Base-by-base conservation (phyloP, 1,140 invertebrate species). In the Ditylenchus dipsaci region DNA sequence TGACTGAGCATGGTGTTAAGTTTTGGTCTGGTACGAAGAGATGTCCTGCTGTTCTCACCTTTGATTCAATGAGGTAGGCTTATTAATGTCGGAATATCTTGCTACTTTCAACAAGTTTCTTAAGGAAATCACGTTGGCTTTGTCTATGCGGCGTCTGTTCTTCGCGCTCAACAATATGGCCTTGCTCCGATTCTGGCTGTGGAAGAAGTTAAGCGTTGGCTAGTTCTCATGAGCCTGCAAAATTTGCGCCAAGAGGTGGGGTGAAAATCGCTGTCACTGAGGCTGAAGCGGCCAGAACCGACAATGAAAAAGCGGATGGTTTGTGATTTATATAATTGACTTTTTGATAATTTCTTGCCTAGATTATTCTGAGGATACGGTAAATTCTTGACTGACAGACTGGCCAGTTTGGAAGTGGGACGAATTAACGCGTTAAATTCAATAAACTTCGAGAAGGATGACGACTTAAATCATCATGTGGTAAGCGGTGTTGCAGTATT, bases 21-120 rank as follows among this genome's bases (percentile, higher is more conserved):
- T 99, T 99, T 85, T 99, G 95, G 95, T 97, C 94, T 0, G 92
- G 92, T n/a, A 92, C 93, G 0, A 98, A 98, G 85, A 88, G 94
- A 56, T 98, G 95, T 83, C 95, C 95, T 0, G 88, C 89, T 76
- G 88, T 91, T 0, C 84, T 87, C 1, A 78, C 74, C 15, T 87
- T 86, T 75, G 84, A 85, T 79, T 59, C 79, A 74, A 85, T 78
- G 80, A 56, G 33, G 33, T 38, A 5, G 33, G 33, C n/a, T n/a
- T n/a, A n/a, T n/a, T n/a, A n/a, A n/a, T n/a, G n/a, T n/a, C n/a
- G n/a, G n/a, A n/a, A n/a, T n/a, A n/a, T n/a, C n/a, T n/a, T n/a
- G n/a, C n/a, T n/a, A n/a, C n/a, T n/a, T n/a, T n/a, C n/a, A n/a
- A n/a, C n/a, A n/a, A n/a, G n/a, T n/a, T n/a, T 38, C 11, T 64